These are phyloP conservation scores for Rattus rattus DNA, from an alignment of 2,113 vertebrate genomes.

Conservation along the genomic window DNA sequence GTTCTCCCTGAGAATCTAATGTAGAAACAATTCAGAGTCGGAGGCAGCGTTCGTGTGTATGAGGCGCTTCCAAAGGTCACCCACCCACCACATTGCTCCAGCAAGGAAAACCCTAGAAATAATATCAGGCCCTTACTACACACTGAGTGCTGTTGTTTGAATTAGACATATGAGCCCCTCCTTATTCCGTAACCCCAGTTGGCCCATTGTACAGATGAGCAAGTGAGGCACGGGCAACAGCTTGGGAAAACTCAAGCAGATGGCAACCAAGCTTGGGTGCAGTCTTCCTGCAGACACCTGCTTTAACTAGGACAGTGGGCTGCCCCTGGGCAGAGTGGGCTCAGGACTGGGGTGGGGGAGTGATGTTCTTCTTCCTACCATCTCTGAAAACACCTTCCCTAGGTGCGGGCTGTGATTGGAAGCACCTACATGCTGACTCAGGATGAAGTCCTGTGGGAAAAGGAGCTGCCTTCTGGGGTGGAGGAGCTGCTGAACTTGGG, in stretches of 20 bases:
- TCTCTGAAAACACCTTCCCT: accelerated
- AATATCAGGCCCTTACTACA: background rate
- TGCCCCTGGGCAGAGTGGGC: background rate
- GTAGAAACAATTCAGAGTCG: background rate
- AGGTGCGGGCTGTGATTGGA: slow-evolving; percentile 93
- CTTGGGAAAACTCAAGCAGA: background rate
- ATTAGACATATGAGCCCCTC: background rate
- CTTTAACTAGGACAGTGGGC: accelerated
- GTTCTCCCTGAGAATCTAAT: slow-evolving; percentile 13
- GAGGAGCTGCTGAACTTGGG: slow-evolving; percentile 87
- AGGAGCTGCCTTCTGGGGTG: slow-evolving; percentile 90
- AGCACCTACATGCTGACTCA: slow-evolving; percentile 94
- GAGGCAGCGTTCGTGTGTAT: accelerated
- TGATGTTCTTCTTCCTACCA: accelerated
- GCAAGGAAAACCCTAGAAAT: slow-evolving; percentile 40
- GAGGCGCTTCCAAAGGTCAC: background rate
- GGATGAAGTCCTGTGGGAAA: slow-evolving; percentile 94
- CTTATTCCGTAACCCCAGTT: background rate
- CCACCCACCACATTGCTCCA: background rate
- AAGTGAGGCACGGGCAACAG: background rate
- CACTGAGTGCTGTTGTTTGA: background rate
- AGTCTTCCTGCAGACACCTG: background rate
- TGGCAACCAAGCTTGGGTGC: accelerated
- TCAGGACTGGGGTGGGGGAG: accelerated
- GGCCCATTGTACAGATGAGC: background rate